Conservation (phyloP, 2,888 invertebrate genomes). For the Coecobrya sp. region DNA sequence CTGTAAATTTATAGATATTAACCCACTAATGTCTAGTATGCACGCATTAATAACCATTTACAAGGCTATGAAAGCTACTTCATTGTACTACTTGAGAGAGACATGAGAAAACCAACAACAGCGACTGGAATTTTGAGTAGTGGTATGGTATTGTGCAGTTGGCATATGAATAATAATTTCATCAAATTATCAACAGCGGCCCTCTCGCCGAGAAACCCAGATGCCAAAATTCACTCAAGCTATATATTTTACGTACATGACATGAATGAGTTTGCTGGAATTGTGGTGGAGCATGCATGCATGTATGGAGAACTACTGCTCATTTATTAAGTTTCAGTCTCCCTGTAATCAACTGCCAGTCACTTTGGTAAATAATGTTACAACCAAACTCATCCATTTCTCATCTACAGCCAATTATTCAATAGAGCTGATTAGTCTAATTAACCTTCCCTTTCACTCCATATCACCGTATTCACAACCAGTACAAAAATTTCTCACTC, state of each 20-base stretch:
- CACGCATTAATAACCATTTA: not conserved
- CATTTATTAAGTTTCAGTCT: conserved; percentile 70
- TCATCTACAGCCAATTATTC: conserved; percentile 74
- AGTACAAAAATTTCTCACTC: not conserved
- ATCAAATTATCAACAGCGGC: conserved; percentile 68
- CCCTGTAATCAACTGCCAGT: conserved; percentile 73
- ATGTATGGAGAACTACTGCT: conserved; percentile 70
- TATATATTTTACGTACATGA: conserved; percentile 59
- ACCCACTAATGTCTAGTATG: not conserved
- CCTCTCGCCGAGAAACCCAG: conserved; percentile 47
- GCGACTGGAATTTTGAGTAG: conserved; percentile 55
- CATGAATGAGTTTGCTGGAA: conserved; percentile 71
- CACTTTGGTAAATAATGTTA: conserved; percentile 35
- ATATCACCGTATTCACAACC: not conserved
- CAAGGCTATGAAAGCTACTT: conserved; percentile 3
- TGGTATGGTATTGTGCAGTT: conserved; percentile 64
- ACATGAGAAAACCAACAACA: conserved; percentile 52
- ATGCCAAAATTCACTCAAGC: conserved; percentile 62
- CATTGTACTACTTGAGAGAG: conserved; percentile 41
- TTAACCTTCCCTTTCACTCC: conserved; percentile 66
- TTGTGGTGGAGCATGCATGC: conserved; percentile 74
- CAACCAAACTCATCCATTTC: conserved; percentile 72
- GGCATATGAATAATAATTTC: conserved; percentile 78
- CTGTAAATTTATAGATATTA: not conserved
- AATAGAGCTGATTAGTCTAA: conserved; percentile 77